These are phyloP conservation scores for Thrips palmi DNA, from an alignment of 1,140 invertebrate genomes.

Conservation along the genomic window DNA sequence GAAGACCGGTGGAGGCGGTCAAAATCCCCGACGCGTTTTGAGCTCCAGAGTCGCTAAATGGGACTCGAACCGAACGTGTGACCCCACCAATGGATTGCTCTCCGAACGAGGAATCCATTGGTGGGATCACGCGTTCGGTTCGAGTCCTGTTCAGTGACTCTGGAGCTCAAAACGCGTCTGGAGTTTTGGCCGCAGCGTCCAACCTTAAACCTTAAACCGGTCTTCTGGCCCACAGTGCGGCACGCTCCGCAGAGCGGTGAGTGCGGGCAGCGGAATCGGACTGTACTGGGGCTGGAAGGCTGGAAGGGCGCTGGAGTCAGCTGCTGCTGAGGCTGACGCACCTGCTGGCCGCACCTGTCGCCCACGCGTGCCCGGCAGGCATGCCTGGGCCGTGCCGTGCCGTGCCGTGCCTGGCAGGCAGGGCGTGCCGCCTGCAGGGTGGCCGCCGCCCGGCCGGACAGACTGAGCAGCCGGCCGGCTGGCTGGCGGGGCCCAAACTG, in stretches of 20 bases:
- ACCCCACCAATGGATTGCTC: no score
- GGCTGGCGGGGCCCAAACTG: background rate
- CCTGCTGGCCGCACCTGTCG: background rate
- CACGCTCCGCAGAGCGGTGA: background rate
- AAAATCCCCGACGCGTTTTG: no score
- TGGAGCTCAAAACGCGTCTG: no score
- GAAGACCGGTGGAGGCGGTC: no score
- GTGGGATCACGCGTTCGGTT: no score
- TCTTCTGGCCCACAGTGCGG: background rate
- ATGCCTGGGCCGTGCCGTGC: background rate
- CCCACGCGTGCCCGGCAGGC: no score
- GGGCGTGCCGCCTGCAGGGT: background rate
- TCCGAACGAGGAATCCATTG: no score
- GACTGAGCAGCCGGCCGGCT: constrained; percentile 1
- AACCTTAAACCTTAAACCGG: constrained; percentile 1
- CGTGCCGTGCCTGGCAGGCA: constrained; percentile 1
- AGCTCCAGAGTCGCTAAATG: no score
- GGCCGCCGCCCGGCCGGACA: background rate
- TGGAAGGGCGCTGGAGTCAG: constrained; percentile 1
- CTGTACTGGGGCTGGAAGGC: background rate
- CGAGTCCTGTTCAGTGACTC: no score
- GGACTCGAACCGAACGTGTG: no score
- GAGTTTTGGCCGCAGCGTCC: background rate
- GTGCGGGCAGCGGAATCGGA: no score
- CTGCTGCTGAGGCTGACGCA: background rate